Base-by-base conservation (phyloP, 2,888 invertebrate species). In the Argynnis bischoffii region DNA sequence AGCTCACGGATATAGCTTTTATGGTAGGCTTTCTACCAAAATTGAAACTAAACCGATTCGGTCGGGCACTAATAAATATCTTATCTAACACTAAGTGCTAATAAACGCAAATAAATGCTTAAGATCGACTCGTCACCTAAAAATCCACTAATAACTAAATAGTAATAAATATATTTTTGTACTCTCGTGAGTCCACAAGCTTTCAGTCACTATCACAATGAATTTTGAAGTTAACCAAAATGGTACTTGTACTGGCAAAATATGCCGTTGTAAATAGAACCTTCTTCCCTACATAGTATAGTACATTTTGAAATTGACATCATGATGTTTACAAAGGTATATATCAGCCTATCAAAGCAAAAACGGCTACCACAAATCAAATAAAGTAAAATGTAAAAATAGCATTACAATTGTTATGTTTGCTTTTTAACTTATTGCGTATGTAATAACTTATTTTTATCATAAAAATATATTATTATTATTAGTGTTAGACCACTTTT, bases 131-230 rank as follows among this genome's bases (percentile, higher is more conserved):
- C 66, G 54, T 61, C 61, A 71, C 65, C 51, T 63, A 66, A 51
- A 4, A 48, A 63, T 69, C 63, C 51, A 47, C 60, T 63, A 67
- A n/a, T 59, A 21, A 59, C n/a, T 59, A 41, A 66, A 46, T 61
- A 67, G 64, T 55, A 68, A 72, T 70, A 72, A 70, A 72, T 70
- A 84, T 76, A 82, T 81, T 83, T 88, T 89, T 89, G 89, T 90
- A 89, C 88, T 88, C 78, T 85, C 75, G 74, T 76, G 76, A 80
- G 80, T 85, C 79, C 81, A 79, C 78, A 79, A 79, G 80, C 74
- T 77, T 81, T 81, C 82, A 82, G 82, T 80, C 78, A 83, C 69
- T 85, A 86, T 86, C 87, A 85, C 86, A 83, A 80, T 79, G 61
- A 55, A 75, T 72, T 72, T 72, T 68, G 64, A 72, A 55, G 65